Conservation (phyloP, 92 coral and sea anemone genomes). For the Siderastrea siderea region DNA sequence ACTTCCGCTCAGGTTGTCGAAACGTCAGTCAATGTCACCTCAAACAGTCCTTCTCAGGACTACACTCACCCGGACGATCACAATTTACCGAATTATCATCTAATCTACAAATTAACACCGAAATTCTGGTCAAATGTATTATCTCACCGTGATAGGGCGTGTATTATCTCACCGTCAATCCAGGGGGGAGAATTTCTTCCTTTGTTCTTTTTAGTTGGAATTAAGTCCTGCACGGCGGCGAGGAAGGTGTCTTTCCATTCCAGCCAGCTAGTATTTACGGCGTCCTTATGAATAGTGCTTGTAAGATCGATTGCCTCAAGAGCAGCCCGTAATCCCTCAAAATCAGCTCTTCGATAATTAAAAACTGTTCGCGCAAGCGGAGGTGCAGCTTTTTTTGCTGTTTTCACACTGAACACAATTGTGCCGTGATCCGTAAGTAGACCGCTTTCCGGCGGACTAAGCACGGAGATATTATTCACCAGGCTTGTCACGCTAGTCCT, state of each 20-base stretch:
- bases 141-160: too few relatives aligned
- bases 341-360: constrained; percentile 38
- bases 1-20: too few relatives aligned
- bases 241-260: constrained; percentile 26
- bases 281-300: constrained; percentile 34
- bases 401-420: constrained; percentile 55
- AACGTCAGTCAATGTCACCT: too few relatives aligned
- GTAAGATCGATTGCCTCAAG: constrained; percentile 4
- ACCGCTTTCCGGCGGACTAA: constrained; percentile 51
- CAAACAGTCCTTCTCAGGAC: too few relatives aligned
- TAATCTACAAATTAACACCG: too few relatives aligned
- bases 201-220: constrained; percentile 54
- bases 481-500: constrained; percentile 50
- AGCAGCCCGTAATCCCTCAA: constrained; percentile 62
- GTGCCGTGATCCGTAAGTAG: constrained; percentile 61
- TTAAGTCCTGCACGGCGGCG: constrained; percentile 54
- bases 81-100: too few relatives aligned
- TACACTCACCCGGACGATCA: too few relatives aligned
- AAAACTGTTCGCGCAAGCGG: constrained; percentile 55
- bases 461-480: constrained; percentile 33
- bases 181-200: constrained; percentile 11
- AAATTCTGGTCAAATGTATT: too few relatives aligned
- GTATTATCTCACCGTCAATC: constrained; percentile 28
- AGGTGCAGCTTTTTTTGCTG: constrained; percentile 60
- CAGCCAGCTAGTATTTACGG: constrained; percentile 54